phyloP scores from a whole-genome alignment of 2,888 invertebrate species.

The Scaeva pyrastri region DNA sequence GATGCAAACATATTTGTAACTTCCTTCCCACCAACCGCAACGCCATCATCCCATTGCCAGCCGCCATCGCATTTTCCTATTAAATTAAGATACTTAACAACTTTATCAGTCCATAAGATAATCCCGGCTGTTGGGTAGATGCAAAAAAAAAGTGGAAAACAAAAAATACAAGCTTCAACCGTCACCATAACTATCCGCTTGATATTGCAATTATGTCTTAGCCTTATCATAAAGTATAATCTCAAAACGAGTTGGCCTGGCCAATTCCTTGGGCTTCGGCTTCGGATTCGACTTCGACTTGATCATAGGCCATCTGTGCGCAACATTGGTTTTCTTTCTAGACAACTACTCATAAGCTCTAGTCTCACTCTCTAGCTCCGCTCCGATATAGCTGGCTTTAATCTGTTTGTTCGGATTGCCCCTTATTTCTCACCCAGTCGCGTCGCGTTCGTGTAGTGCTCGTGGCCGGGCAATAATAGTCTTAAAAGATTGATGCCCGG shows the following conservation, averaged over 20 bases:
- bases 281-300: constrained; percentile 48
- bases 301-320: constrained; percentile 62
- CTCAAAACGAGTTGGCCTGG: constrained; percentile 72
- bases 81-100: constrained; percentile 70
- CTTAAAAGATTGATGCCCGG: constrained; percentile 41
- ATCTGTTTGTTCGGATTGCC: constrained; percentile 30
- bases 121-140: constrained; percentile 35
- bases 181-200: constrained; percentile 54
- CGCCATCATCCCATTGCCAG: no score
- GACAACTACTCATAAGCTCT: neutral
- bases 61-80: constrained; percentile 27
- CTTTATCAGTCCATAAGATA: constrained; percentile 65
- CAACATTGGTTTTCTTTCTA: constrained; percentile 4
- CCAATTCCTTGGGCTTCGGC: constrained; percentile 53
- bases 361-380: neutral
- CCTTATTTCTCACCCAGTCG: constrained; percentile 6
- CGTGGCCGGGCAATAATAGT: constrained; percentile 6
- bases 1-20: neutral
- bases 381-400: constrained; percentile 24
- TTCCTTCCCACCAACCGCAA: neutral
- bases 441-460: neutral
- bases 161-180: constrained; percentile 26
- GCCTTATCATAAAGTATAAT: constrained; percentile 72
- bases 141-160: neutral
- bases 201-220: constrained; percentile 67